Percentiles rank a stretch among this genome's conserved stretches.
Evolutionary conservation across 2,888 invertebrate species (phyloP).

Genomic region (Dasypolia templi): DNA sequence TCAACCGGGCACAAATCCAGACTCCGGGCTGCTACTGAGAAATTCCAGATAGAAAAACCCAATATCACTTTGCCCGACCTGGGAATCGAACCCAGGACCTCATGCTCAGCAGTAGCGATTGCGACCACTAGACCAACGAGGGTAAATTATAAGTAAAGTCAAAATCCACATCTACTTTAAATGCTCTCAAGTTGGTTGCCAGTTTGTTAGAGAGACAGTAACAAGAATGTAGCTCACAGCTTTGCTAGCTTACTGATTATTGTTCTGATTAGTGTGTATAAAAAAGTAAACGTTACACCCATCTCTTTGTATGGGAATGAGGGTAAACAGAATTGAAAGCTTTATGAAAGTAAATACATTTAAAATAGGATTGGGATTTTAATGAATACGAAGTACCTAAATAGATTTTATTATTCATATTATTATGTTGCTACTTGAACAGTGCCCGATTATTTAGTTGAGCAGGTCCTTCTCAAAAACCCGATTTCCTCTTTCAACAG

Average conservation of each 20-base stretch:
- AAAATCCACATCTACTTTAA: constrained; percentile 40
- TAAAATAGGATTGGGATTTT: constrained; percentile 2
- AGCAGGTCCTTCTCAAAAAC: neutral
- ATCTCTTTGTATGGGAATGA: constrained; percentile 11
- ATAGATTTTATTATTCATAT: neutral
- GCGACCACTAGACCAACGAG: too few species aligned
- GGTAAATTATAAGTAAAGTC: constrained; percentile 46
- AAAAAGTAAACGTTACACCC: constrained; percentile 7
- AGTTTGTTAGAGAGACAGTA: constrained; percentile 37
- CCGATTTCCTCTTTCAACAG: neutral
- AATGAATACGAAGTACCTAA: too few species aligned
- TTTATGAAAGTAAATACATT: constrained; percentile 44
- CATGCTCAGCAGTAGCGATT: too few species aligned
- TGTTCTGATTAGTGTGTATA: neutral
- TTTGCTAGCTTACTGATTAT: constrained; percentile 34
- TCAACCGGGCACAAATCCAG: too few species aligned
- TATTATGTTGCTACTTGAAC: neutral
- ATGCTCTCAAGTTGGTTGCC: constrained; percentile 22
- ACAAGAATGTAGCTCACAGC: constrained; percentile 32
- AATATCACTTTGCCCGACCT: too few species aligned
- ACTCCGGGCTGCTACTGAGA: too few species aligned
- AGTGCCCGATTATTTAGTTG: too few species aligned
- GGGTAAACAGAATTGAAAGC: constrained; percentile 53
- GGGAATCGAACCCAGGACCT: too few species aligned
- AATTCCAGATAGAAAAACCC: too few species aligned